Percentiles rank a stretch among this genome's conserved stretches.
phyloP scores from a whole-genome alignment of 2,113 vertebrate species.

The Megaceryle torquata region DNA sequence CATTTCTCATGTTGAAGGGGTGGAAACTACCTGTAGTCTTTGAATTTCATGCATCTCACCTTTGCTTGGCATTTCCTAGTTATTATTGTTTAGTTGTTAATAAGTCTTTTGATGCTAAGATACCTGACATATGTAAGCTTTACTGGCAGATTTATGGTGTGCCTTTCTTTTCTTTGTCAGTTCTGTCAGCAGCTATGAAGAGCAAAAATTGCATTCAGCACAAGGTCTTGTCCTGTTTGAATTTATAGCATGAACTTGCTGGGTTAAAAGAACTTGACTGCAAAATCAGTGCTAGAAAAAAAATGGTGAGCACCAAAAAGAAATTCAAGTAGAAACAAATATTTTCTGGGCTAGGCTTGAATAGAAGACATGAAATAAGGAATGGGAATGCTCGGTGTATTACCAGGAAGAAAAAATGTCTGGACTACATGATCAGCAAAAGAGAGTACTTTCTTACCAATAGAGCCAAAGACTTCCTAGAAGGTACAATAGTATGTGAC shows the following conservation, averaged over 20 bases:
- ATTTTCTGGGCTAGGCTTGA: neutral
- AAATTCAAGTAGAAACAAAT: neutral
- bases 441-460: neutral
- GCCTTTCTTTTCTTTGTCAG: neutral
- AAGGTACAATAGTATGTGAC: neutral
- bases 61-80: neutral
- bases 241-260: neutral
- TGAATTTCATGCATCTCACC: neutral
- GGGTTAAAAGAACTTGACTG: neutral
- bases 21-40: neutral
- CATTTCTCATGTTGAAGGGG: neutral
- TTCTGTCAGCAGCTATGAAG: neutral
- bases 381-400: neutral
- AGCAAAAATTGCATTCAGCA: neutral
- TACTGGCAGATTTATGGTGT: neutral
- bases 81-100: neutral
- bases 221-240: neutral
- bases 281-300: neutral
- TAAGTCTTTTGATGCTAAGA: neutral
- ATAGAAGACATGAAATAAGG: neutral
- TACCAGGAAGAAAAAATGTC: neutral
- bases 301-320: neutral
- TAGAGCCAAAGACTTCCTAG: neutral
- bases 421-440: neutral
- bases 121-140: neutral